Evolutionary conservation across 2,113 vertebrate genomes (phyloP).

Genomic region (Amblyopsis rosae): DNA sequence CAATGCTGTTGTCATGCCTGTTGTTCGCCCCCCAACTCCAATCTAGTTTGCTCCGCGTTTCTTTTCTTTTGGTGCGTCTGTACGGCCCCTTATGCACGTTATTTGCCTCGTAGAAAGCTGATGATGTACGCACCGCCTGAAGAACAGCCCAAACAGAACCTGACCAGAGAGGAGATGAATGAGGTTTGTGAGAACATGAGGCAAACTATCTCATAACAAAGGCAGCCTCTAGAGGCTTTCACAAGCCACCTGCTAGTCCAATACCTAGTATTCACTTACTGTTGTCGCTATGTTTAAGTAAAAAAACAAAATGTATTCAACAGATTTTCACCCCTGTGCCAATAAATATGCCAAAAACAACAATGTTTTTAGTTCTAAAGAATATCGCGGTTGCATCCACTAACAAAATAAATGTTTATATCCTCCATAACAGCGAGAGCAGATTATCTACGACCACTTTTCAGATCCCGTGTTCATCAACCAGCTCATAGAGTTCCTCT

Average conservation of each 20-base stretch:
- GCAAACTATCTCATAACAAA: neutral
- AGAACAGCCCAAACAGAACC: conserved; percentile 88
- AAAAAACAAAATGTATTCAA: too few relatives aligned
- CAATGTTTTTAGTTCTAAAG: too few relatives aligned
- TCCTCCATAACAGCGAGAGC: conserved; percentile 83
- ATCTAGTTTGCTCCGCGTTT: neutral
- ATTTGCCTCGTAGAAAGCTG: conserved; percentile 79
- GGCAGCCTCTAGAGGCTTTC: neutral
- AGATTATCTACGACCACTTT: conserved; percentile 95
- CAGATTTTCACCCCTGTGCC: too few relatives aligned
- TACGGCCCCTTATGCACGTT: neutral
- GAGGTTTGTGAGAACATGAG: conserved; percentile 77
- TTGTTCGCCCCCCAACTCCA: neutral
- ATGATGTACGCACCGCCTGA: conserved; percentile 86
- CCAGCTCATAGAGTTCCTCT: conserved; percentile 94
- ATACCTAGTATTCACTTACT: too few relatives aligned
- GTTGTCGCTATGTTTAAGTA: too few relatives aligned
- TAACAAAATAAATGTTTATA: neutral
- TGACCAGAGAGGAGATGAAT: conserved; percentile 86
- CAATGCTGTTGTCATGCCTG: neutral
- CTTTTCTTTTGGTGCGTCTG: neutral
- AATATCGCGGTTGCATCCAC: neutral
- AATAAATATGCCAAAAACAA: too few relatives aligned
- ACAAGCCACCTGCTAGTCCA: too few relatives aligned
- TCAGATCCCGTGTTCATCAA: conserved; percentile 90